A percentile compares a stretch with the other conserved stretches of the same genome.
These are phyloP conservation scores for Sarcophaga bullata DNA, from an alignment of 1,140 invertebrate species.

Conservation along the genomic window DNA sequence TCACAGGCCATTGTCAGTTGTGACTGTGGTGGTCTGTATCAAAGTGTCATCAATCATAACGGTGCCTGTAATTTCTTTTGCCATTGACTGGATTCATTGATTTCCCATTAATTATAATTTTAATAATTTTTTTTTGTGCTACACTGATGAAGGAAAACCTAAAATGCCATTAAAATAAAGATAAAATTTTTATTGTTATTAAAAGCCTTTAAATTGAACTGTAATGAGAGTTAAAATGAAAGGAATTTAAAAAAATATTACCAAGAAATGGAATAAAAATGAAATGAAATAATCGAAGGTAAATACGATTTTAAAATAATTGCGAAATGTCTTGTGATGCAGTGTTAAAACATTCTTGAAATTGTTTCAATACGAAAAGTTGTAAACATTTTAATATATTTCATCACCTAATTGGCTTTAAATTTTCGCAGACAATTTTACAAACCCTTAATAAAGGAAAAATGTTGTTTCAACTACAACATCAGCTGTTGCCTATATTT, in stretches of 20 bases:
- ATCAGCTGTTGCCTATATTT: conserved; percentile 43
- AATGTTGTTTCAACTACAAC: conserved; percentile 21
- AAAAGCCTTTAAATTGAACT: conserved; percentile 1
- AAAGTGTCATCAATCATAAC: conserved; percentile 36
- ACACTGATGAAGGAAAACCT: background rate
- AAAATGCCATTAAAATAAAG: background rate
- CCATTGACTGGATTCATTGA: conserved; percentile 37
- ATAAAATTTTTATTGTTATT: background rate
- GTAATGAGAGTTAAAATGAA: background rate
- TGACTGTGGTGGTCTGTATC: conserved; percentile 28
- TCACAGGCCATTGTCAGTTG: background rate
- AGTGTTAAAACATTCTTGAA: too few relatives aligned
- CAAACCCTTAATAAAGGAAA: background rate
- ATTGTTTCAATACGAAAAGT: too few relatives aligned
- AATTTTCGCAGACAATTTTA: background rate
- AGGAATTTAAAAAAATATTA: too few relatives aligned
- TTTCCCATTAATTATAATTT: conserved; percentile 37
- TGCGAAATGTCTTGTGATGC: too few relatives aligned
- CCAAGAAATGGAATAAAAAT: too few relatives aligned
- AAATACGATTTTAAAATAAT: too few relatives aligned
- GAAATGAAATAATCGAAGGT: too few relatives aligned
- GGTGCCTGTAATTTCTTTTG: conserved; percentile 16
- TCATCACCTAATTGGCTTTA: too few relatives aligned
- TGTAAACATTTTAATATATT: too few relatives aligned
- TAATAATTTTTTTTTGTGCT: background rate